Evolutionary conservation across 2,888 invertebrate species (phyloP).

Genomic region (Crioceris asparagi): DNA sequence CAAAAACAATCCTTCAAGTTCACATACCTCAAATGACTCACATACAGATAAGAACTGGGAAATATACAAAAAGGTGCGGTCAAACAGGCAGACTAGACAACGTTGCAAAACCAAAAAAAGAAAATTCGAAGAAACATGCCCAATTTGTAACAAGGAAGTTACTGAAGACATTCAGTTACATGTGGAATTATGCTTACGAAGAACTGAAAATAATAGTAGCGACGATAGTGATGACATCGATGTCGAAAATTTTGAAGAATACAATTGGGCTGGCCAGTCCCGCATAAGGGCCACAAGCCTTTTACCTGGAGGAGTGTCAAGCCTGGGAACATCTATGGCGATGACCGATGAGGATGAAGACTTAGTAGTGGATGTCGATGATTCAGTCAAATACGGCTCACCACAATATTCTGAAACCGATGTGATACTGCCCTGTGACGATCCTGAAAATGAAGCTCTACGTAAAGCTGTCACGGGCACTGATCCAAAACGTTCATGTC

Average conservation of each 20-base stretch:
- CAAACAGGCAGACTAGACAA: conserved; percentile 59
- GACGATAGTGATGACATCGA: conserved; percentile 71
- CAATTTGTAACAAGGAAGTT: conserved; percentile 67
- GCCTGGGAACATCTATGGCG: conserved; percentile 38
- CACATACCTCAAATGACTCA: conserved; percentile 34
- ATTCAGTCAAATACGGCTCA: conserved; percentile 75
- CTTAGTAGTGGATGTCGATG: conserved; percentile 80
- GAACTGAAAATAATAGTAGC: conserved; percentile 36
- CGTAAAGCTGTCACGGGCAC: conserved; percentile 41
- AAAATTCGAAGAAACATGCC: conserved; percentile 58
- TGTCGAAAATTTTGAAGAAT: conserved; percentile 75
- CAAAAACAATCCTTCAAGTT: conserved; percentile 40
- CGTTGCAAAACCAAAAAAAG: conserved; percentile 57
- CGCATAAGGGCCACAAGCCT: conserved; percentile 63
- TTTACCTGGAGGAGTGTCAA: conserved; percentile 54
- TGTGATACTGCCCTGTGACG: conserved; percentile 46
- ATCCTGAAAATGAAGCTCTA: conserved; percentile 42
- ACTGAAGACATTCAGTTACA: conserved; percentile 62
- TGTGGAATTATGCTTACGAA: conserved; percentile 55
- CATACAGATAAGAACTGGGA: conserved; percentile 55
- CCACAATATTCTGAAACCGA: conserved; percentile 77
- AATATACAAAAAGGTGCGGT: conserved; percentile 62
- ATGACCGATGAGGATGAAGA: conserved; percentile 54
- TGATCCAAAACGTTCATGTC: conserved; percentile 21
- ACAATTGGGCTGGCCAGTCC: conserved; percentile 87